A percentile compares a stretch with the other conserved stretches of the same genome.
Evolutionary conservation across 2,888 invertebrate genomes (phyloP).

Genomic region (Pristionchus japonicus): DNA sequence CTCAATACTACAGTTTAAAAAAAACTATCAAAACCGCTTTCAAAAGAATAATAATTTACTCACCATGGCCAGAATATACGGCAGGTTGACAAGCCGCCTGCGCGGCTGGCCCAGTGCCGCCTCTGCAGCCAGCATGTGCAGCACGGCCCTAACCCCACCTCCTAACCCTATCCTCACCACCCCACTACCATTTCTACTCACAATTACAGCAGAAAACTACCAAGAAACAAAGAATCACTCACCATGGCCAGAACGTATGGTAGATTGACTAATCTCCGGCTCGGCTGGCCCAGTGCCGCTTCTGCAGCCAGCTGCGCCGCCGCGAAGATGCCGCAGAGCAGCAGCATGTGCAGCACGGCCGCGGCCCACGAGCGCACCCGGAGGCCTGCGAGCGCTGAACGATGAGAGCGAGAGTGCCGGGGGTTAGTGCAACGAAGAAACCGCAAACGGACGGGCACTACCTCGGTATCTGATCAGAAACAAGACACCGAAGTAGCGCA

Average conservation of each 20-base stretch:
- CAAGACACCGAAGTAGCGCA: too few relatives aligned
- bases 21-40: too few relatives aligned
- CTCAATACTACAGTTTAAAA: too few relatives aligned
- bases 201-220: too few relatives aligned
- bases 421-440: slow-evolving; percentile 23
- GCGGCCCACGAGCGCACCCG: slow-evolving; percentile 30
- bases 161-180: too few relatives aligned
- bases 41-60: too few relatives aligned
- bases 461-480: too few relatives aligned
- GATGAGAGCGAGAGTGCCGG: neutral
- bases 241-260: slow-evolving; percentile 81
- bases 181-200: neutral
- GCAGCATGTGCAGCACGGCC: slow-evolving; percentile 16
- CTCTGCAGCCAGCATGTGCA: slow-evolving; percentile 50
- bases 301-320: slow-evolving; percentile 53
- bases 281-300: slow-evolving; percentile 77
- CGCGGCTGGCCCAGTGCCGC: slow-evolving; percentile 79
- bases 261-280: slow-evolving; percentile 87
- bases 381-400: slow-evolving; percentile 12
- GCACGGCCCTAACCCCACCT: too few relatives aligned
- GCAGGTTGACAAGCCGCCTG: slow-evolving; percentile 87
- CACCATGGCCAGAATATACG: slow-evolving; percentile 80
- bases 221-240: too few relatives aligned
- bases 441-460: too few relatives aligned
- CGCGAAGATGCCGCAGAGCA: slow-evolving; percentile 48